Base-by-base conservation (phyloP, 2,113 vertebrate genomes). In the Colistium nudipinnis region DNA sequence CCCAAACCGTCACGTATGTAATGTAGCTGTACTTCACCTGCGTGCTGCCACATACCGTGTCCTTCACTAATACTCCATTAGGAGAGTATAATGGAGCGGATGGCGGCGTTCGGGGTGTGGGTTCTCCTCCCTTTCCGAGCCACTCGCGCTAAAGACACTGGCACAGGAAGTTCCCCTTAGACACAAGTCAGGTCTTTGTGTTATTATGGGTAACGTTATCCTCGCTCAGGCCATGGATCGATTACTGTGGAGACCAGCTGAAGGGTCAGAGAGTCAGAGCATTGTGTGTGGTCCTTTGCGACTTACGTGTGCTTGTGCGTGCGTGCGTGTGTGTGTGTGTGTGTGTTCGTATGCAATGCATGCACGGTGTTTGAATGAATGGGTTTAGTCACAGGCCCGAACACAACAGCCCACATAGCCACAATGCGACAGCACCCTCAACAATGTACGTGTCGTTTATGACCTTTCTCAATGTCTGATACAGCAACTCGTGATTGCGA, bases 161-260 rank as follows among this genome's bases (percentile, higher is more conserved):
- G 33, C 43, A 22, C 17, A 70, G 68, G 66, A 81, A 76, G 70
- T 70, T 81, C 74, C 76, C 76, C 13, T 14, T 67, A 75, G 80
- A 78, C 80, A 81, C 81, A 80, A 80, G 62, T 62, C 55, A 77
- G 74, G 60, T 53, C 80, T 85, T 87, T 87, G 86, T 87, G 19
- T 85, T 80, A 80, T 84, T 83, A 75, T 31, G 20, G 80, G 84
- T 89, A 88, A 90, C 82, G 55, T 27, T 84, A 88, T 78, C 72
- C 78, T 24, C n/a, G 44, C 45, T 57, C 33, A 62, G 78, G 68
- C 65, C 60, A 27, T 28, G 28, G 49, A 66, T 67, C 54, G 70
- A 87, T 77, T 83, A 67, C 61, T 39, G 19, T 45, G 63, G 62
- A 61, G 67, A 60, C 51, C 43, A 70, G 70, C 70, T 30, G 35